Evolutionary conservation across 2,797 vertebrate genomes (phyloP), one percentile per base, ranked within the genome.

Genomic region (Nasua narica): DNA sequence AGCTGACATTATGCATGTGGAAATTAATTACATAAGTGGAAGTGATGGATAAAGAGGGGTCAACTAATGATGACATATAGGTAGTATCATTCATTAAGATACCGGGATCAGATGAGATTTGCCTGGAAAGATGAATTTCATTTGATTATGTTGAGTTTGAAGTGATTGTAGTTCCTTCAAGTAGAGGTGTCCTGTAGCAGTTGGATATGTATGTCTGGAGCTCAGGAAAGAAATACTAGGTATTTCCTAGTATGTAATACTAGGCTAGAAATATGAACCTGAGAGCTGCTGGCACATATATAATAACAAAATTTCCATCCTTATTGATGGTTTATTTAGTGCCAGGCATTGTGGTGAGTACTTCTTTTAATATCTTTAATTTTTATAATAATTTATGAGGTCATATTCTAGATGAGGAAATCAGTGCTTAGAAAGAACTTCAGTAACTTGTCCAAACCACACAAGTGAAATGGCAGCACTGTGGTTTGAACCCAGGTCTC

Each of bases 21-120:
- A 37, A 94, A 35, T 86, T 43, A 86, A 48, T 94, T 78, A 83
- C 19, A 62, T 67, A 60, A 86, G 52, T 37, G 13, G 56, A 18
- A 88, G 18, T 87, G 50, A 92, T 25, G 56, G 54, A 76, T 77
- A 94, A 32, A 90, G 35, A 83, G 29, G 19, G 10, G 27, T 84
- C 77, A 88, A 23, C 46, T 88, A 54, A 69, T 35, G 13, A 62
- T 52, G 82, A 79, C 23, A 69, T 78, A 46, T 19, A 81, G 48
- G 35, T 76, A 93, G 14, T 84, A 21, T 83, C 81, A 70, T 37
- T 96, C 56, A 86, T 93, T 65, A 89, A 97, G 65, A 81, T 95
- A 82, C 12, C 19, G 11, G 48, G 46, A 65, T n/a, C 92, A 12
- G 35, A 77, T 93, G 52, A 82, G 25, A 58, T 86, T 91, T 91